Percentiles rank a stretch among this genome's conserved stretches.
These are phyloP conservation scores for Pipistrellus pipistrellus DNA, from an alignment of 2,797 vertebrate species.

Conservation along the genomic window DNA sequence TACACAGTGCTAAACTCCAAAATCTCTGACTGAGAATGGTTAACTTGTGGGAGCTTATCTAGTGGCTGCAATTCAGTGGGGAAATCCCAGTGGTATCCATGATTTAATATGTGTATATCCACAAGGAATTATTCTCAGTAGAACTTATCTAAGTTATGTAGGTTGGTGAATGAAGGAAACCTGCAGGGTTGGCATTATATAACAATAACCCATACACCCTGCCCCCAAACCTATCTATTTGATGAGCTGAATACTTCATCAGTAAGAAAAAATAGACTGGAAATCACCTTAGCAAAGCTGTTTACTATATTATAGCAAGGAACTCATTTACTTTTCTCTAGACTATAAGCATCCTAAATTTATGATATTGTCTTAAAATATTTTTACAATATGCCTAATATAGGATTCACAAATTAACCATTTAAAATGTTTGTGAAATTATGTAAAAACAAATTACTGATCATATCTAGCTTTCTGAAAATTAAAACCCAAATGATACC, in stretches of 20 bases:
- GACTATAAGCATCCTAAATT: not conserved
- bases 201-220: not conserved
- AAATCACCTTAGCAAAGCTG: not conserved
- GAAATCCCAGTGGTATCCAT: not conserved
- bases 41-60: not conserved
- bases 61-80: not conserved
- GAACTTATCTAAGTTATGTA: not conserved
- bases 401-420: not conserved
- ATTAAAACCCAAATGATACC: constrained; percentile 23
- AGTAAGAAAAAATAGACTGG: not conserved
- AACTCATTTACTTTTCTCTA: not conserved
- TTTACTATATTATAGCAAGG: not conserved
- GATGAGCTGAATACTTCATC: not conserved
- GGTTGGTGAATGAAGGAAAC: not conserved
- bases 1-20: not conserved
- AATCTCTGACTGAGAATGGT: constrained; percentile 11
- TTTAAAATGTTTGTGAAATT: not conserved
- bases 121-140: not conserved
- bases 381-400: not conserved
- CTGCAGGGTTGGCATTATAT: not conserved
- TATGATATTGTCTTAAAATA: not conserved
- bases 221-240: not conserved
- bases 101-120: not conserved
- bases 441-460: not conserved
- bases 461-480: not conserved